Evolutionary conservation across 2,113 vertebrate genomes (phyloP).

Genomic region (Nymphicus hollandicus): DNA sequence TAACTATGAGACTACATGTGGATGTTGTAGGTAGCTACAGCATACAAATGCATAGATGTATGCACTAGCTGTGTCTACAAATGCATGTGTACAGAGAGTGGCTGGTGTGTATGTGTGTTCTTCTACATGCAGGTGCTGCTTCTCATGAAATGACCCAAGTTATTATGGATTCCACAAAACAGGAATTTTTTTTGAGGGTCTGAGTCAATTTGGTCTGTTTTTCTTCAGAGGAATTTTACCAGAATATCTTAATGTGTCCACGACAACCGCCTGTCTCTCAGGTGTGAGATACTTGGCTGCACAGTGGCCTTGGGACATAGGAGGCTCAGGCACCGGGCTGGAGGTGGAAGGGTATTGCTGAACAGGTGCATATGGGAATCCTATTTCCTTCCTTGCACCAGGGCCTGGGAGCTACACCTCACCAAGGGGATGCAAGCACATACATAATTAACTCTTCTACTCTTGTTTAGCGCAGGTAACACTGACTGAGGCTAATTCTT

Average conservation of each 20-base stretch:
- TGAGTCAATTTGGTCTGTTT: background rate
- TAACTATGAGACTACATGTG: background rate
- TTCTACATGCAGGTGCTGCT: background rate
- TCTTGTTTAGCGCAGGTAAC: background rate
- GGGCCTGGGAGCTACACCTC: background rate
- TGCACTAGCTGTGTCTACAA: background rate
- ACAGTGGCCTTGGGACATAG: background rate
- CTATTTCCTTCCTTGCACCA: background rate
- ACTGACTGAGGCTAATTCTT: background rate
- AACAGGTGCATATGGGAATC: background rate
- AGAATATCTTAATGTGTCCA: too few relatives aligned
- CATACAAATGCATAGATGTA: background rate
- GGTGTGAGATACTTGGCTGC: background rate
- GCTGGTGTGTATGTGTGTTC: background rate
- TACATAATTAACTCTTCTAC: accelerated
- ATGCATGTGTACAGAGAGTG: background rate
- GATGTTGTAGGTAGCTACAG: background rate
- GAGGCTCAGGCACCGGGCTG: background rate
- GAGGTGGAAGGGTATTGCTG: background rate
- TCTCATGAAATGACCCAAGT: background rate
- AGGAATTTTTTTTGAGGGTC: background rate
- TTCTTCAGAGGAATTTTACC: background rate
- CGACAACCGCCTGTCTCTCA: background rate
- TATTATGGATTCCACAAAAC: background rate
- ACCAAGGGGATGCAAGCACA: background rate